Percentiles rank a stretch among this genome's conserved stretches.
Evolutionary conservation across 1,140 invertebrate genomes (phyloP).

Genomic region (Brachionus koreanus): DNA sequence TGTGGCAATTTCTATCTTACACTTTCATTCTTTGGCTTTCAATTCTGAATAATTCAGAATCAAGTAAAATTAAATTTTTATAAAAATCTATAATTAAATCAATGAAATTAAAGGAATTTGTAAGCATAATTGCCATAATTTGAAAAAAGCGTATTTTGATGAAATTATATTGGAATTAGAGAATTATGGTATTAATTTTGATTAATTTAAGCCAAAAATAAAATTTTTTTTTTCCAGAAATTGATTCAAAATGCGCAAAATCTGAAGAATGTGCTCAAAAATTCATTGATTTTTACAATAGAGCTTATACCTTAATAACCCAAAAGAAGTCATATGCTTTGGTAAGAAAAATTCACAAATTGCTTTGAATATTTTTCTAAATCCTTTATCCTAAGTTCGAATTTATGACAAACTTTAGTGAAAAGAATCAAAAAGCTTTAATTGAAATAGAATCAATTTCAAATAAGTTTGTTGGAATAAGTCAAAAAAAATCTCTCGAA

Average conservation of each 20-base stretch:
- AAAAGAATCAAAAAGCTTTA: background rate
- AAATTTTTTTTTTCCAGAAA: conserved; percentile 3
- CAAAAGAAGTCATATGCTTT: background rate
- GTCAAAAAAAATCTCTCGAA: background rate
- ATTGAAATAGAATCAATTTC: background rate
- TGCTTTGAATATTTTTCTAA: background rate
- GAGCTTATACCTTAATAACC: background rate
- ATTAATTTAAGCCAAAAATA: background rate
- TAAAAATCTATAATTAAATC: background rate
- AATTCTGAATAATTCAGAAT: background rate
- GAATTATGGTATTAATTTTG: background rate
- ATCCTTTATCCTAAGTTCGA: background rate
- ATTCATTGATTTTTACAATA: background rate
- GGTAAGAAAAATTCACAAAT: background rate
- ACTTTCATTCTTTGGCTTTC: background rate
- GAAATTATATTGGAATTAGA: background rate
- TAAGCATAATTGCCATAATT: background rate
- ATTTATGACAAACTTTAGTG: background rate
- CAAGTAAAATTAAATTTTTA: background rate
- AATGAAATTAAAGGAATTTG: background rate
- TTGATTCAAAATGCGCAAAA: background rate
- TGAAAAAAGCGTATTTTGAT: background rate
- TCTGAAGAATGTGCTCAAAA: background rate
- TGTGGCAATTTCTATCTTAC: background rate
- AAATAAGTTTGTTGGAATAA: background rate